phyloP scores from a whole-genome alignment of 2,888 invertebrate genomes.

The Euplexia lucipara region DNA sequence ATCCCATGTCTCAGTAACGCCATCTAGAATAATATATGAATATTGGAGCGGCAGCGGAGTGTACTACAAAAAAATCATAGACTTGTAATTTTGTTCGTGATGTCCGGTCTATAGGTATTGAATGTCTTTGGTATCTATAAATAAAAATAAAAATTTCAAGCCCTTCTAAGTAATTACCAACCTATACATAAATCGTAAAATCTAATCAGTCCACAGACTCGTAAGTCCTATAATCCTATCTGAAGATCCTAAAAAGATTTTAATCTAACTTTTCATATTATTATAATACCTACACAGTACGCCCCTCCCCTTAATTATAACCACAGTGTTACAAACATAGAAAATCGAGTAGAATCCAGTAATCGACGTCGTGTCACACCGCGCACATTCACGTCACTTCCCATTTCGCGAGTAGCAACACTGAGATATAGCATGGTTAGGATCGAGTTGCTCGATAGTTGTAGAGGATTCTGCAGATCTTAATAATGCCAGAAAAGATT shows the following conservation, averaged over 20 bases:
- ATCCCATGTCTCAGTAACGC: too few relatives aligned
- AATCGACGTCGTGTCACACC: constrained; percentile 74
- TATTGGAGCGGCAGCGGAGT: too few relatives aligned
- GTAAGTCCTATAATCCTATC: not conserved
- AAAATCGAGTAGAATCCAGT: constrained; percentile 71
- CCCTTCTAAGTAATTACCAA: too few relatives aligned
- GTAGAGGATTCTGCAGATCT: constrained; percentile 44
- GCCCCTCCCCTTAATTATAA: constrained; percentile 57
- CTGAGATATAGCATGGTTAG: constrained; percentile 48
- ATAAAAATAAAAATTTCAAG: too few relatives aligned
- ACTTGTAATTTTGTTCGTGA: too few relatives aligned
- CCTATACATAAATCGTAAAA: too few relatives aligned
- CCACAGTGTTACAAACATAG: constrained; percentile 58
- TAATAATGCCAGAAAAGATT: not conserved
- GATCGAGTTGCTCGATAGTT: not conserved
- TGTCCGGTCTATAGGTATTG: too few relatives aligned
- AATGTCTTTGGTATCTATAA: too few relatives aligned
- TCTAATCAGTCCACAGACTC: not conserved
- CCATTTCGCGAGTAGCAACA: constrained; percentile 75
- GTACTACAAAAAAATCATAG: too few relatives aligned
- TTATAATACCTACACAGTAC: constrained; percentile 6
- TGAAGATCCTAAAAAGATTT: not conserved
- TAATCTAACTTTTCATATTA: constrained; percentile 3
- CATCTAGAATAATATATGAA: too few relatives aligned
- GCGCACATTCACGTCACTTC: constrained; percentile 78